These are phyloP conservation scores for Istiophorus platypterus DNA, from an alignment of 2,113 vertebrate species.

Conservation along the genomic window DNA sequence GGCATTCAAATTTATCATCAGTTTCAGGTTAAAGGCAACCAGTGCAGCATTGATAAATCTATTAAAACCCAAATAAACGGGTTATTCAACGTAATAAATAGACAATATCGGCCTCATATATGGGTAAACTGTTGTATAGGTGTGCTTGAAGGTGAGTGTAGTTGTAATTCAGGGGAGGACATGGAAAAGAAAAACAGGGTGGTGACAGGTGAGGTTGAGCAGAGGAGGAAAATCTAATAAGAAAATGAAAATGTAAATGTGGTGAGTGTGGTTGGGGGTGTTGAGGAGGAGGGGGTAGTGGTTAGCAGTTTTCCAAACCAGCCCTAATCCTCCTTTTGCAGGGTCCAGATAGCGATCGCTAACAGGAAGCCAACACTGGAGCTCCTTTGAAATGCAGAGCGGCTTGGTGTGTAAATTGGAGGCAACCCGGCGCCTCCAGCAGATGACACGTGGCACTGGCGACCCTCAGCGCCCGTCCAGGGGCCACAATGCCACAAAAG, in stretches of 20 bases:
- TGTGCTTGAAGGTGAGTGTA: conserved; percentile 1
- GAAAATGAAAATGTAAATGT: conserved; percentile 88
- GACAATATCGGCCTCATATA: not conserved
- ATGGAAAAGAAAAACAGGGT: conserved; percentile 14
- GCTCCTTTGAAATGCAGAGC: conserved; percentile 91
- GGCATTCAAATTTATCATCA: not conserved
- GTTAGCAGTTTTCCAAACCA: conserved; percentile 81
- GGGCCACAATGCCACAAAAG: conserved; percentile 82
- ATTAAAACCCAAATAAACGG: not conserved
- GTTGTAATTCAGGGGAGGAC: not conserved
- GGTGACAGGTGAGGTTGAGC: conserved; percentile 42
- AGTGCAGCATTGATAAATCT: conserved; percentile 14
- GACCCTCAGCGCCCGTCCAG: conserved; percentile 86
- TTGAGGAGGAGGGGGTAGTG: conserved; percentile 32
- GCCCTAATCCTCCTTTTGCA: conserved; percentile 86
- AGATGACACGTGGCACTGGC: conserved; percentile 86
- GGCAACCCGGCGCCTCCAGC: conserved; percentile 80
- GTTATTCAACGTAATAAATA: conserved; percentile 3
- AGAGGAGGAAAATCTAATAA: conserved; percentile 78
- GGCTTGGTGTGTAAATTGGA: conserved; percentile 87
- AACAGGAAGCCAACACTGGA: conserved; percentile 83
- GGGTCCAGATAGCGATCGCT: conserved; percentile 86
- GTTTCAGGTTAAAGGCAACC: not conserved
- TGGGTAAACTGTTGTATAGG: not conserved
- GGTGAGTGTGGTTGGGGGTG: conserved; percentile 33